Evolutionary conservation across 1,140 invertebrate species (phyloP).

Genomic region (Diorhabda sublineata): DNA sequence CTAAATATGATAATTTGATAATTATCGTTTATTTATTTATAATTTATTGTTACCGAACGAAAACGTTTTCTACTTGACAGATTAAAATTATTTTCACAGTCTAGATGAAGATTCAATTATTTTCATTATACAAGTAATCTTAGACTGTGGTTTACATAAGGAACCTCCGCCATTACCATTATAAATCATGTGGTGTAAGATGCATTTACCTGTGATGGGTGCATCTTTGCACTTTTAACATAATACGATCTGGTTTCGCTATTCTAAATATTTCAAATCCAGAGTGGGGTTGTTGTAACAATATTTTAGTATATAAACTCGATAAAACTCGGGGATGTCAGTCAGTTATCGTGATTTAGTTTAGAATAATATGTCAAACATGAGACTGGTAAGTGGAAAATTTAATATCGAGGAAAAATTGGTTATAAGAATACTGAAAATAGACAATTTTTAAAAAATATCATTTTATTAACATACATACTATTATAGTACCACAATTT

Average conservation of each 20-base stretch:
- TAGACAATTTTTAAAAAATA: too few relatives aligned
- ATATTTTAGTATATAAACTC: constrained; percentile 31
- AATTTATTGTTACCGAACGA: too few relatives aligned
- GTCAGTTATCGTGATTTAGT: constrained; percentile 20
- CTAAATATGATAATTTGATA: too few relatives aligned
- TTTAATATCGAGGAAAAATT: neutral
- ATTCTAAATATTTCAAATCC: constrained; percentile 29
- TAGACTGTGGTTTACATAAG: neutral
- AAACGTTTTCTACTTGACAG: too few relatives aligned
- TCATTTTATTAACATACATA: too few relatives aligned
- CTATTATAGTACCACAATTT: too few relatives aligned
- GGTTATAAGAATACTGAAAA: neutral
- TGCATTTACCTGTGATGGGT: constrained; percentile 5
- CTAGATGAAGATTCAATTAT: neutral
- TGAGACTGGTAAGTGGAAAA: constrained; percentile 27
- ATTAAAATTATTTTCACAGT: neutral
- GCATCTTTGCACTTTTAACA: constrained; percentile 31
- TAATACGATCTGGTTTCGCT: constrained; percentile 33
- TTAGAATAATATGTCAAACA: constrained; percentile 19
- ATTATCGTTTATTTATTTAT: too few relatives aligned
- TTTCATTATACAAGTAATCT: neutral
- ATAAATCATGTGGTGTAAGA: neutral
- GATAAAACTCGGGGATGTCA: constrained; percentile 23
- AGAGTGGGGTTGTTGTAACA: constrained; percentile 31
- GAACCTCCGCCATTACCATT: neutral